phyloP scores from a whole-genome alignment of 64 coral and sea anemone species.

The Pachyseris speciosa region DNA sequence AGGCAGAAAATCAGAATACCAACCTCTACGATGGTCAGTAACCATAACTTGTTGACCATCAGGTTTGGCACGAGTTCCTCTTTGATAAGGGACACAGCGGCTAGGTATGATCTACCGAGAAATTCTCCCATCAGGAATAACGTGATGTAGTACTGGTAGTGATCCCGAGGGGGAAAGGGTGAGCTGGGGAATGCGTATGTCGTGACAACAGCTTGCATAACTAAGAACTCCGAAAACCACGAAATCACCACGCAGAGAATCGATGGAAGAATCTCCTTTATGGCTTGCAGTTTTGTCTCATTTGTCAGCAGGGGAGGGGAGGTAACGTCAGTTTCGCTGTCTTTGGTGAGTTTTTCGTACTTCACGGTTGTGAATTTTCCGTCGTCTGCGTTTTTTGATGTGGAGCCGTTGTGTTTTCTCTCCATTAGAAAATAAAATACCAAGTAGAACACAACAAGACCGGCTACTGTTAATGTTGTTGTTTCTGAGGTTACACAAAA shows the following conservation, averaged over 20 bases:
- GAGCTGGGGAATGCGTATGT: conserved; percentile 87
- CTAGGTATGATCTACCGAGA: conserved; percentile 82
- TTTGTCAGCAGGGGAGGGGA: conserved; percentile 22
- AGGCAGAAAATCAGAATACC: conserved; percentile 81
- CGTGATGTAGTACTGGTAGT: conserved; percentile 91
- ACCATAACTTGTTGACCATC: conserved; percentile 69
- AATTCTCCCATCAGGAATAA: conserved; percentile 82
- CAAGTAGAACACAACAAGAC: conserved; percentile 72
- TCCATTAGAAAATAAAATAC: conserved; percentile 92
- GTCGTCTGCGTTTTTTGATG: not conserved
- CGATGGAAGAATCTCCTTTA: conserved; percentile 62
- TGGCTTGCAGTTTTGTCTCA: conserved; percentile 61
- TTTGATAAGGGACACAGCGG: conserved; percentile 55
- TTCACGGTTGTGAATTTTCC: not conserved
- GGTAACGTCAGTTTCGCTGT: not conserved
- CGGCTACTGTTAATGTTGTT: conserved; percentile 77
- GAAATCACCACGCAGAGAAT: conserved; percentile 58
- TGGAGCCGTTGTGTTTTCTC: conserved; percentile 65
- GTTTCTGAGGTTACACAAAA: conserved; percentile 82
- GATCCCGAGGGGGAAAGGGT: conserved; percentile 84
- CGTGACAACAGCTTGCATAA: conserved; percentile 84
- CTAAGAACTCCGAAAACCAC: conserved; percentile 88
- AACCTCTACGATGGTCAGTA: conserved; percentile 69
- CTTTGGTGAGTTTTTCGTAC: conserved; percentile 32
- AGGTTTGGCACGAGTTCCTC: conserved; percentile 36